Conservation (phyloP, 1,140 invertebrate genomes). For the Mamestra configurata region DNA sequence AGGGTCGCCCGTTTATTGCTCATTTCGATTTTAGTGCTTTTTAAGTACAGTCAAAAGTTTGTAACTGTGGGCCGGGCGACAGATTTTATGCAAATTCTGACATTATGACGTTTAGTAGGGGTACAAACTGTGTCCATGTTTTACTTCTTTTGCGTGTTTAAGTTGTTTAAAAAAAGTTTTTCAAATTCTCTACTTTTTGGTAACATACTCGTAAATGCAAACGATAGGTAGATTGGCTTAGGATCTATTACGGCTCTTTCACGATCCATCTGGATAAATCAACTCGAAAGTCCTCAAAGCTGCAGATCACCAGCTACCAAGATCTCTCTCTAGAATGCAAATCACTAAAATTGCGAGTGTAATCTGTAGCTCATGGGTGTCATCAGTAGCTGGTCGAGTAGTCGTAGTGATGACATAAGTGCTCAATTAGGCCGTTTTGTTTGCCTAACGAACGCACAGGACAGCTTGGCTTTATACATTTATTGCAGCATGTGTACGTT, state of each 20-base stretch:
- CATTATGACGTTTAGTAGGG: constrained; percentile 80
- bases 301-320: constrained; percentile 35
- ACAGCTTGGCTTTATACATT: constrained; percentile 56
- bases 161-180: neutral
- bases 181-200: neutral
- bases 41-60: constrained; percentile 82
- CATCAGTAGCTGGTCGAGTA: constrained; percentile 31
- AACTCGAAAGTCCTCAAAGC: constrained; percentile 52
- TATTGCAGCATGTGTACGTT: neutral
- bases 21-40: constrained; percentile 82
- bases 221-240: neutral
- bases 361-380: constrained; percentile 9
- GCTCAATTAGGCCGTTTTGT: constrained; percentile 63
- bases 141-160: constrained; percentile 71
- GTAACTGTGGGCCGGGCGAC: constrained; percentile 70
- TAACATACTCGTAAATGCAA: no score
- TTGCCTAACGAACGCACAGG: constrained; percentile 50
- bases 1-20: constrained; percentile 78
- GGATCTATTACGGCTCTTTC: constrained; percentile 54
- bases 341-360: neutral
- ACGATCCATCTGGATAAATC: constrained; percentile 55
- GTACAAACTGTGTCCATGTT: constrained; percentile 79
- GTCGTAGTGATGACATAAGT: constrained; percentile 59
- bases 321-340: constrained; percentile 15
- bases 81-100: constrained; percentile 84